phyloP scores from a whole-genome alignment of 1,140 invertebrate species.

The Caenorhabditis tropicalis region DNA sequence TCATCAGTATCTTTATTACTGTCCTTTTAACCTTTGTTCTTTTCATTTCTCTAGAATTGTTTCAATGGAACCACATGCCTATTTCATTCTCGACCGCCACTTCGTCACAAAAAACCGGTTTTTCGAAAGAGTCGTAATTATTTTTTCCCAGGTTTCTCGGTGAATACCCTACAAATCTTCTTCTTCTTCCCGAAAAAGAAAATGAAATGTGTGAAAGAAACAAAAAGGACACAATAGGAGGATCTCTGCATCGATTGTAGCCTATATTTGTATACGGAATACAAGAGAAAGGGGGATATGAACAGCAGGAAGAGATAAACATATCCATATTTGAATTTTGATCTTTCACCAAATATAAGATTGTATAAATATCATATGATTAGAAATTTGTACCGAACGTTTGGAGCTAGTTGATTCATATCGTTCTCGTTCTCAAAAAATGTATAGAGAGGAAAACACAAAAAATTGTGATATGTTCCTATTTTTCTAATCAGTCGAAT shows the following conservation, averaged over 20 bases:
- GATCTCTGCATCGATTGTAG: constrained; percentile 1
- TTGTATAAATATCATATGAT: no score
- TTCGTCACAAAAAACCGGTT: not conserved
- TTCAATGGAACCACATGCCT: not conserved
- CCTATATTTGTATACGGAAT: not conserved
- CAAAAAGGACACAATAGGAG: constrained; percentile 1
- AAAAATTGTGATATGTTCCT: no score
- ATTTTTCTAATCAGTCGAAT: no score
- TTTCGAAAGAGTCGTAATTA: not conserved
- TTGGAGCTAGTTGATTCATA: no score
- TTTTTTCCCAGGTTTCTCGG: constrained; percentile 2
- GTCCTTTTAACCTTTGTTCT: not conserved
- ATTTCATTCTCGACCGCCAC: not conserved
- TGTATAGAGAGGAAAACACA: no score
- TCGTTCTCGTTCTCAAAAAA: no score
- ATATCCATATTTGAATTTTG: not conserved
- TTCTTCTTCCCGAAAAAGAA: not conserved
- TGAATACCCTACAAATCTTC: not conserved
- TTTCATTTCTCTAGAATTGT: not conserved
- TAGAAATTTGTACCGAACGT: no score
- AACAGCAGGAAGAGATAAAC: not conserved
- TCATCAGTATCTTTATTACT: not conserved
- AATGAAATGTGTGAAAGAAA: constrained; percentile 5
- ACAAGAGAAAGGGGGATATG: not conserved
- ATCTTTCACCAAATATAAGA: no score